Conservation (phyloP, 2,888 invertebrate genomes). For the Chrysomela aeneicollis region DNA sequence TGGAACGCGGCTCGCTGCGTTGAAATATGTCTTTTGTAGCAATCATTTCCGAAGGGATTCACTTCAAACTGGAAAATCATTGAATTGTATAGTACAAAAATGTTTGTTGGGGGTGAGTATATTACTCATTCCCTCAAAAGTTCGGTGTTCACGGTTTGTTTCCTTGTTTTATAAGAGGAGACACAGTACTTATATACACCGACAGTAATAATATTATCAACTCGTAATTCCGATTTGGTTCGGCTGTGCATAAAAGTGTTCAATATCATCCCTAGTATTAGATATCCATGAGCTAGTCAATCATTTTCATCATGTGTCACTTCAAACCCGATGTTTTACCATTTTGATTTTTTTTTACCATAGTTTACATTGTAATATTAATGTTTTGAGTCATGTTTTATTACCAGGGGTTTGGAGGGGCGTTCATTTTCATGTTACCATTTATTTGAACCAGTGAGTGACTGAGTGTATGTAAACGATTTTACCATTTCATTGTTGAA, state of each 20-base stretch:
- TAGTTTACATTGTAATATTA: constrained; percentile 32
- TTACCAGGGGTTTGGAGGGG: constrained; percentile 33
- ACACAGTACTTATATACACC: constrained; percentile 43
- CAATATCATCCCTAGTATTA: constrained; percentile 40
- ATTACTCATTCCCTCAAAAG: constrained; percentile 11
- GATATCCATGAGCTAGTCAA: constrained; percentile 47
- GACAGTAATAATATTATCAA: constrained; percentile 29
- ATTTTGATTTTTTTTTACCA: constrained; percentile 40
- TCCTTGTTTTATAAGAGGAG: constrained; percentile 37
- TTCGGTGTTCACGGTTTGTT: constrained; percentile 29
- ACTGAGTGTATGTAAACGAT: constrained; percentile 17
- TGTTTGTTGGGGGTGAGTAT: constrained; percentile 11
- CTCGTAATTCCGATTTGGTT: constrained; percentile 56
- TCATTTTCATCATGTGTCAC: constrained; percentile 37
- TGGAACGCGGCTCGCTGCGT: too few species aligned
- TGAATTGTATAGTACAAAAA: constrained; percentile 11
- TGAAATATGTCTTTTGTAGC: too few species aligned
- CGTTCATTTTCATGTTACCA: constrained; percentile 35
- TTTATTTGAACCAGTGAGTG: constrained; percentile 32
- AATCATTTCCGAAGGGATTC: too few species aligned
- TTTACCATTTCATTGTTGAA: constrained; percentile 13
- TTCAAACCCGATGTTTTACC: constrained; percentile 43
- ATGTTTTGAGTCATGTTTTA: constrained; percentile 17
- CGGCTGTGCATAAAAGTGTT: constrained; percentile 61
- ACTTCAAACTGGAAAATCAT: neutral